Conservation (phyloP, 2,113 vertebrate genomes). For the Enhydra lutris region DNA sequence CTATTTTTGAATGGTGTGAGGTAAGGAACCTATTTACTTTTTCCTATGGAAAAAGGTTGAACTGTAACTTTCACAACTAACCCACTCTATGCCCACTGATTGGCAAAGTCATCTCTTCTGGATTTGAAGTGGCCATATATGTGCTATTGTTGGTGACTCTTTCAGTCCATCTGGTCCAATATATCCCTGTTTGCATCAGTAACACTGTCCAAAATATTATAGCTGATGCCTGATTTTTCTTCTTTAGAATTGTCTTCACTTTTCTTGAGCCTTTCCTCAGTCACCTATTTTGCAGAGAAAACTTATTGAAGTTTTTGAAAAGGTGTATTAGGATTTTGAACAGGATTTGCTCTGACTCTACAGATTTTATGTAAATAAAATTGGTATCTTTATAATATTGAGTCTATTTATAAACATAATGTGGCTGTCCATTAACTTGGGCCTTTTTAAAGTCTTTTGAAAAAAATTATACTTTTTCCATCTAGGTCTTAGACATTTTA, state of each 20-base stretch:
- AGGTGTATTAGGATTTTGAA: not conserved
- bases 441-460: not conserved
- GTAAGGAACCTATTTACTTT: not conserved
- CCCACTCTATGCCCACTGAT: not conserved
- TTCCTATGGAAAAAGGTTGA: not conserved
- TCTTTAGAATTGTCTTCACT: not conserved
- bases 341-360: not conserved
- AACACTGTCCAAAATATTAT: not conserved
- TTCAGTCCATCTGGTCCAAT: not conserved
- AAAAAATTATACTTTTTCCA: not conserved
- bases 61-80: not conserved
- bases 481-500: not conserved
- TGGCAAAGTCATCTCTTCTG: not conserved
- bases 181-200: not conserved
- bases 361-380: not conserved
- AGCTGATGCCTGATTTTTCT: not conserved
- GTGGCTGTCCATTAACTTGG: not conserved
- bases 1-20: not conserved
- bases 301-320: not conserved
- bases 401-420: not conserved
- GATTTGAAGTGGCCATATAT: not conserved
- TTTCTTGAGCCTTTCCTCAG: not conserved
- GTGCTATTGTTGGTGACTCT: not conserved
- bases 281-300: not conserved
- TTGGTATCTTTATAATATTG: not conserved